Percentiles rank a stretch among this genome's conserved stretches.
phyloP scores from a whole-genome alignment of 2,888 invertebrate genomes.

The Pheosia tremula region DNA sequence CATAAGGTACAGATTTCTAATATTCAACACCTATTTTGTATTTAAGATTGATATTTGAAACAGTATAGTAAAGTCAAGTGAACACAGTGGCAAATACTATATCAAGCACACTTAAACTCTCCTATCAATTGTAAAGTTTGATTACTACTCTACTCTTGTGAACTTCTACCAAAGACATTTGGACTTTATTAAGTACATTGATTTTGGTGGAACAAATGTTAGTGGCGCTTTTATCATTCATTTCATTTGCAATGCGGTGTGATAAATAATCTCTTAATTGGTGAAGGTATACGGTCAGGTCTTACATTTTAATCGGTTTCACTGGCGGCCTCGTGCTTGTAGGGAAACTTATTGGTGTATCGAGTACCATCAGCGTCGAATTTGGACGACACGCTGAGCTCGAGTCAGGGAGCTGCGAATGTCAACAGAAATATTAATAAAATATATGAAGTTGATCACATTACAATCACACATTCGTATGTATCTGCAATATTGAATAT shows the following conservation, averaged over 20 bases:
- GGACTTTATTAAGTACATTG: neutral
- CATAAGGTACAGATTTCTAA: too few relatives aligned
- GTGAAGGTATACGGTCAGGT: slow-evolving; percentile 4
- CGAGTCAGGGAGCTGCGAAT: slow-evolving; percentile 38
- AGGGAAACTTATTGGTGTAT: slow-evolving; percentile 30
- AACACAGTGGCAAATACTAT: too few relatives aligned
- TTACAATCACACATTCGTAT: slow-evolving; percentile 8
- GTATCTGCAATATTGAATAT: slow-evolving; percentile 1
- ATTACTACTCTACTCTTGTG: neutral
- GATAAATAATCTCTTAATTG: slow-evolving; percentile 8
- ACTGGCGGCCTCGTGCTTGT: slow-evolving; percentile 12
- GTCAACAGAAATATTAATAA: slow-evolving; percentile 37
- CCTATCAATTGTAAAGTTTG: too few relatives aligned
- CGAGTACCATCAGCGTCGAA: slow-evolving; percentile 29
- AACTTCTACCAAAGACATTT: neutral
- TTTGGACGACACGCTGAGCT: slow-evolving; percentile 33
- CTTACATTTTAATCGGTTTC: slow-evolving; percentile 12
- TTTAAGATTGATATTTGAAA: too few relatives aligned
- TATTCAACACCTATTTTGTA: too few relatives aligned
- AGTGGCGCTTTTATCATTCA: too few relatives aligned
- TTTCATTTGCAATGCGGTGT: slow-evolving; percentile 6
- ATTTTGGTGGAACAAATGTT: too few relatives aligned
- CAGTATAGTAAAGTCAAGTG: too few relatives aligned
- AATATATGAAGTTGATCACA: slow-evolving; percentile 18
- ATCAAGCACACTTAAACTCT: too few relatives aligned